Evolutionary conservation across 2,113 vertebrate genomes (phyloP).

Genomic region (Microcebus tavaratra): DNA sequence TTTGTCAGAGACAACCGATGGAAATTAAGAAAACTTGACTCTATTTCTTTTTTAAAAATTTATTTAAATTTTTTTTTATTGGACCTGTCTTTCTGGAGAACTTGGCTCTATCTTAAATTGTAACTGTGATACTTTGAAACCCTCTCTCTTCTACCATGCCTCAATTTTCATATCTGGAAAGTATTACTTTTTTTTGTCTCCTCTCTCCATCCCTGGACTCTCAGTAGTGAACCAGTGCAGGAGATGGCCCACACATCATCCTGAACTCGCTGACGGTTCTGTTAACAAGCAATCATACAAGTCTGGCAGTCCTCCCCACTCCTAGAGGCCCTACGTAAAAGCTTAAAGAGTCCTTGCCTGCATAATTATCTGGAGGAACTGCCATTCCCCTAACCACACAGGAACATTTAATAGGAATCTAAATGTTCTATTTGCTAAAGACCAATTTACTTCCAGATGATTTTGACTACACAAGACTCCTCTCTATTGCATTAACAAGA

Average conservation of each 20-base stretch:
- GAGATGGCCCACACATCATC: background rate
- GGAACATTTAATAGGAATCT: background rate
- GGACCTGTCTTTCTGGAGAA: background rate
- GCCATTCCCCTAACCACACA: background rate
- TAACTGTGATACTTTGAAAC: background rate
- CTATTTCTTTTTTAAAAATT: background rate
- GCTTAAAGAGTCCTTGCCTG: background rate
- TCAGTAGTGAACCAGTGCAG: background rate
- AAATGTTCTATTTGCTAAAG: conserved; percentile 24
- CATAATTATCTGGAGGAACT: background rate
- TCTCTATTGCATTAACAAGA: conserved; percentile 40
- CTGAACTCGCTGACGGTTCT: background rate
- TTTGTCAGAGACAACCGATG: background rate
- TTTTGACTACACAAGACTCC: background rate
- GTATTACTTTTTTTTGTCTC: too few relatives aligned
- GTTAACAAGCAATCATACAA: background rate
- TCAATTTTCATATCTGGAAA: background rate
- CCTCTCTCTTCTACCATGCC: background rate
- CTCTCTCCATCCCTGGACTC: background rate
- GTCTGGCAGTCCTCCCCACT: background rate
- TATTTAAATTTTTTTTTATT: too few relatives aligned
- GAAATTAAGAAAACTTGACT: background rate
- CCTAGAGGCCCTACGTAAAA: background rate
- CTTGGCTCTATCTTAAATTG: background rate
- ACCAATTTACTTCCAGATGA: conserved; percentile 18